Conservation (phyloP, 1,140 invertebrate species). For the Uloborus diversus region DNA sequence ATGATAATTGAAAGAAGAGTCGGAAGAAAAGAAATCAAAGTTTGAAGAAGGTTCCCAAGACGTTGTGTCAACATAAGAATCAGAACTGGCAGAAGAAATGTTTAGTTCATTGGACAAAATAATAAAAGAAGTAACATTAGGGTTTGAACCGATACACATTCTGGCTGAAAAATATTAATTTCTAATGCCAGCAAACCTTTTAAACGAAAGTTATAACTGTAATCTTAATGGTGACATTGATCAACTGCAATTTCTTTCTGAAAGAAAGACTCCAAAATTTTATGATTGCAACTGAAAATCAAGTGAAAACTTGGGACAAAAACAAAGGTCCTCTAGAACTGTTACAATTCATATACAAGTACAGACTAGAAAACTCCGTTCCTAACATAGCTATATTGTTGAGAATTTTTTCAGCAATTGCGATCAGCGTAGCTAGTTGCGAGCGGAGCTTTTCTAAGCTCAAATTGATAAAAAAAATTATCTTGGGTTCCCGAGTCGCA, state of each 20-base stretch:
- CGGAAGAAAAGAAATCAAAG: background rate
- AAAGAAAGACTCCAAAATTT: slow-evolving; percentile 10
- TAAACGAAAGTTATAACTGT: background rate
- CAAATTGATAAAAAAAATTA: background rate
- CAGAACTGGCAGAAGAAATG: slow-evolving; percentile 5
- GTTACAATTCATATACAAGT: slow-evolving; percentile 13
- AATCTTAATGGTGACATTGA: background rate
- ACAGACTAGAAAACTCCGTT: slow-evolving; percentile 9
- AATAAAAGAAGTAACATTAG: background rate
- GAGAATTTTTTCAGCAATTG: background rate
- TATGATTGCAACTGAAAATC: too few relatives aligned
- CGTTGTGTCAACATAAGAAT: background rate
- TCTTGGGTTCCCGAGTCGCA: background rate
- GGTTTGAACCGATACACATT: background rate
- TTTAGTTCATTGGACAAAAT: background rate
- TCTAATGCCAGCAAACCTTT: background rate
- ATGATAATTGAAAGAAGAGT: background rate
- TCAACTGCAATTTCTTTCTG: background rate
- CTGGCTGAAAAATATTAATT: background rate
- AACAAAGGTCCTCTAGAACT: background rate
- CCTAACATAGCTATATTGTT: slow-evolving; percentile 10
- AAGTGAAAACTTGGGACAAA: background rate
- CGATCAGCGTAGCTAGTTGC: background rate
- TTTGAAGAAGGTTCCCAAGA: slow-evolving; percentile 5
- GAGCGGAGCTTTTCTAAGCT: background rate